Conservation (phyloP, 2,888 invertebrate genomes). For the Lepeophtheirus nordmannii region DNA sequence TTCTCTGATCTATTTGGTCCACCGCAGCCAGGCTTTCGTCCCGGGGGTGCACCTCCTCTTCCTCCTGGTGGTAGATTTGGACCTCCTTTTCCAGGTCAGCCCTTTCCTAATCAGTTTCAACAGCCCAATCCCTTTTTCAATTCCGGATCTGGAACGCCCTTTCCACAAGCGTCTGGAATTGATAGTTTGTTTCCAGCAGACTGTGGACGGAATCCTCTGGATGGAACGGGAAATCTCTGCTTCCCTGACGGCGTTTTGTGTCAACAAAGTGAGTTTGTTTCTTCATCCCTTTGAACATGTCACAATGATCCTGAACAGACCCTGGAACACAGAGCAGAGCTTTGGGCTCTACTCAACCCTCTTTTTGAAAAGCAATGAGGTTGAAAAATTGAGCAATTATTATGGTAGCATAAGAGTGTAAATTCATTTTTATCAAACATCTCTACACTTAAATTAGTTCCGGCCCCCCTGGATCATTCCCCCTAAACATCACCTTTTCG, state of each 20-base stretch:
- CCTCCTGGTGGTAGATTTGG: no score
- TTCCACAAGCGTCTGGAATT: conserved; percentile 16
- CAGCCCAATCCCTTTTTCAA: not conserved
- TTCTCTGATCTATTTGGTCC: conserved; percentile 1
- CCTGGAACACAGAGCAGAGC: no score
- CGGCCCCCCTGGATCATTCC: no score
- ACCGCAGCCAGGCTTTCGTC: not conserved
- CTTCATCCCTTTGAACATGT: no score
- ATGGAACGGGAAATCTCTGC: conserved; percentile 21
- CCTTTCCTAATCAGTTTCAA: not conserved
- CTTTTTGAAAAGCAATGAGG: no score
- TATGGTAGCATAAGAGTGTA: no score
- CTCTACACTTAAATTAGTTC: no score
- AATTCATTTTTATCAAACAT: no score
- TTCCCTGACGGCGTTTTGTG: conserved; percentile 22
- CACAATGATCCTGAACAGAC: no score
- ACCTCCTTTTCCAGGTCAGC: not conserved
- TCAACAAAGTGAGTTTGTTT: conserved; percentile 12
- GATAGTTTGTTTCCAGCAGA: conserved; percentile 22
- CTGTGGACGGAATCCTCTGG: conserved; percentile 13
- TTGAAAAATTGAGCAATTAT: no score
- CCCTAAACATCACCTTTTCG: no score
- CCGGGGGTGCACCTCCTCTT: not conserved
- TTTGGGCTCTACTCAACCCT: no score
- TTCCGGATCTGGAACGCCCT: not conserved